These are phyloP conservation scores for Sarcophaga carnaria DNA, from an alignment of 2,888 invertebrate species.

Conservation along the genomic window DNA sequence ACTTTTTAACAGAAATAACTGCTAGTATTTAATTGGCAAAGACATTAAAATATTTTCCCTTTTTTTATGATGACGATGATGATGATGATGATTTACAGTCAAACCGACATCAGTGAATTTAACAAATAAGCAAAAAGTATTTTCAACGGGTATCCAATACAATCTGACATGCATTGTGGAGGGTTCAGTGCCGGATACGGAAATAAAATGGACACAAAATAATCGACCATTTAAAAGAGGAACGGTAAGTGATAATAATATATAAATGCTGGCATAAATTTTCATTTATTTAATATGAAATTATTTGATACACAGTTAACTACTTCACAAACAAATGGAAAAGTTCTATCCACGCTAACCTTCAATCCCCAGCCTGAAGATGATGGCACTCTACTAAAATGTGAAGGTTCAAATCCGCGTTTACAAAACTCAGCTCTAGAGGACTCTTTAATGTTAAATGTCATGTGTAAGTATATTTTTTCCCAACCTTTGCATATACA, in stretches of 20 bases:
- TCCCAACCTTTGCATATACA: not conserved
- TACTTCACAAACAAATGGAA: constrained; percentile 87
- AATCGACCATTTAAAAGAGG: constrained; percentile 89
- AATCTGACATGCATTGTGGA: constrained; percentile 90
- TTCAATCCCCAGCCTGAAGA: constrained; percentile 93
- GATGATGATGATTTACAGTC: constrained; percentile 83
- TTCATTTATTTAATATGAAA: not conserved
- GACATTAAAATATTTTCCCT: constrained; percentile 1
- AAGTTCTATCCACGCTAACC: constrained; percentile 89
- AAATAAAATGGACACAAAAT: constrained; percentile 92
- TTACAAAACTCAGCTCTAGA: constrained; percentile 89
- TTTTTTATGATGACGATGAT: no score
- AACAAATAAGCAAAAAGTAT: constrained; percentile 88
- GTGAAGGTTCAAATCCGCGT: constrained; percentile 92
- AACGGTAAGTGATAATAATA: constrained; percentile 84
- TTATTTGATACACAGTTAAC: constrained; percentile 82
- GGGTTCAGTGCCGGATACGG: constrained; percentile 93
- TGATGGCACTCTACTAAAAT: constrained; percentile 91
- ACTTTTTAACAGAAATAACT: constrained; percentile 2
- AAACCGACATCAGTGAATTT: constrained; percentile 90
- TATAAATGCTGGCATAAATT: constrained; percentile 24
- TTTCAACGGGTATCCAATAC: constrained; percentile 91
- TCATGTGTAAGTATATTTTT: constrained; percentile 90
- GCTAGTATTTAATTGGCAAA: not conserved
- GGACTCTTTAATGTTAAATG: constrained; percentile 91